These are phyloP conservation scores for Neodiprion lecontei DNA, from an alignment of 1,140 invertebrate species.

Conservation along the genomic window DNA sequence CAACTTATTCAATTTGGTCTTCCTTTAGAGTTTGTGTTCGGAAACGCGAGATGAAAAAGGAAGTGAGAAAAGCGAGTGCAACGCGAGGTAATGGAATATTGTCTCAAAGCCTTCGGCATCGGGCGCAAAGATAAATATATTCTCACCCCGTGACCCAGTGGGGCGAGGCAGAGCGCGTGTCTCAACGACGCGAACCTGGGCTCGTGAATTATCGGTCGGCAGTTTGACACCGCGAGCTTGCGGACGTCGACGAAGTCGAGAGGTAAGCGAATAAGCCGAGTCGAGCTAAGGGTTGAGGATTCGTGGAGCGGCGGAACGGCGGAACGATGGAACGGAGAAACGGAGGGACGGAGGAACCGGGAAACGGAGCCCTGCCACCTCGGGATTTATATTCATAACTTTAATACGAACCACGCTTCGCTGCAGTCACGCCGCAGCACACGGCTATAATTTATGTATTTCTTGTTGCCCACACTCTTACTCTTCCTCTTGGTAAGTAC, in stretches of 20 bases:
- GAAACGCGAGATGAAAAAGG: neutral
- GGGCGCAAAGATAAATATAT: neutral
- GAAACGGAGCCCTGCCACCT: slow-evolving; percentile 22
- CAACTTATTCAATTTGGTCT: neutral
- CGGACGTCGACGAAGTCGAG: neutral
- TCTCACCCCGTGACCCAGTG: neutral
- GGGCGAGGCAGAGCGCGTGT: neutral
- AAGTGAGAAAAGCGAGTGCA: neutral
- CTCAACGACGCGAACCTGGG: neutral
- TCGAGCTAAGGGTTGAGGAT: neutral
- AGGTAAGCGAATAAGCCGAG: slow-evolving; percentile 5
- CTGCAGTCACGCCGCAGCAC: slow-evolving; percentile 44
- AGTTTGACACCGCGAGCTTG: slow-evolving; percentile 1
- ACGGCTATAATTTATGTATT: slow-evolving; percentile 17
- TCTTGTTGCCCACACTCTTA: slow-evolving; percentile 8
- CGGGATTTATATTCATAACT: slow-evolving; percentile 57
- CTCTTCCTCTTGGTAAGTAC: neutral
- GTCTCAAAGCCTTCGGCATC: neutral
- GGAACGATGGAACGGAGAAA: neutral
- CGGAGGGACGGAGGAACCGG: neutral
- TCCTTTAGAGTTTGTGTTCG: neutral
- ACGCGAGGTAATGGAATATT: neutral
- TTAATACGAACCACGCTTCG: slow-evolving; percentile 46
- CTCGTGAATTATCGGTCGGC: neutral
- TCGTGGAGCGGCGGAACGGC: slow-evolving; percentile 1